Percentiles rank a stretch among this genome's conserved stretches.
phyloP scores from a whole-genome alignment of 2,888 invertebrate genomes.

The Phlogophora meticulosa region DNA sequence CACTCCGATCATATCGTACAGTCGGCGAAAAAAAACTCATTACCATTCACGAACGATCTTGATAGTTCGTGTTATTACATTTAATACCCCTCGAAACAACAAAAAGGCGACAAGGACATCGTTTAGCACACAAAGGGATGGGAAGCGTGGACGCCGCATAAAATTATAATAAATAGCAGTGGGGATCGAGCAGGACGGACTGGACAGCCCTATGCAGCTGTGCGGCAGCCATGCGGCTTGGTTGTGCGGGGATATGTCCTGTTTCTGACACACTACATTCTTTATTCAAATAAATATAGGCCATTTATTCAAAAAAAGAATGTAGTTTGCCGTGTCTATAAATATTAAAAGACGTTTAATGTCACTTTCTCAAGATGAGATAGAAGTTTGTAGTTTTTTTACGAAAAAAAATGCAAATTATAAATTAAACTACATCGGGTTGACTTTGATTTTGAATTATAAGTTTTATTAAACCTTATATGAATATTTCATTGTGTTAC shows the following conservation, averaged over 20 bases:
- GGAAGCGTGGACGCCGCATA: constrained; percentile 85
- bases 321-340: background rate
- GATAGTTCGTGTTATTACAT: constrained; percentile 69
- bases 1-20: constrained; percentile 79
- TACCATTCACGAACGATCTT: constrained; percentile 81
- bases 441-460: constrained; percentile 6
- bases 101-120: constrained; percentile 83
- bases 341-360: background rate
- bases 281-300: too few relatives aligned
- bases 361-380: background rate
- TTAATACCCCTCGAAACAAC: constrained; percentile 82
- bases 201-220: constrained; percentile 75
- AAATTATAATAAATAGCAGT: constrained; percentile 89
- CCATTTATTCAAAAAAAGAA: constrained; percentile 14
- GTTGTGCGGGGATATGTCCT: constrained; percentile 37
- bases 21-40: constrained; percentile 77
- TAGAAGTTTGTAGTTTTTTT: background rate
- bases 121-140: constrained; percentile 87
- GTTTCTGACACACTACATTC: constrained; percentile 31
- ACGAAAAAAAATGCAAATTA: background rate
- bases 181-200: constrained; percentile 65
- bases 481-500: constrained; percentile 3
- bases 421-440: background rate
- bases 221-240: constrained; percentile 41
- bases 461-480: background rate